phyloP scores from a whole-genome alignment of 2,113 vertebrate species.

The Zapornia atra region DNA sequence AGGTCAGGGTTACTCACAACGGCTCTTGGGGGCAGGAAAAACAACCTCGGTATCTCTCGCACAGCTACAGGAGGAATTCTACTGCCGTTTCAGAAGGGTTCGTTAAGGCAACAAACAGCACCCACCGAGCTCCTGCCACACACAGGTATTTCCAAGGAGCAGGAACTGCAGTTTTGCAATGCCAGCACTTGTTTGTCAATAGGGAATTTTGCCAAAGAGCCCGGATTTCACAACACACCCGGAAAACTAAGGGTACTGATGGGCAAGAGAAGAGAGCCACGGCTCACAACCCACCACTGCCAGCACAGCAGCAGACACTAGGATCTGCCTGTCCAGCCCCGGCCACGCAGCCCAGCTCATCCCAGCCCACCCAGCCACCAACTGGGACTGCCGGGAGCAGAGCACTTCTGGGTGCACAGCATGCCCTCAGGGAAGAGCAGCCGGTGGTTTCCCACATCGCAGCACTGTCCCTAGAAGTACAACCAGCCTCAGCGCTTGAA shows the following conservation, averaged over 20 bases:
- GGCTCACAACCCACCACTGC: neutral
- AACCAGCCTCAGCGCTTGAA: neutral
- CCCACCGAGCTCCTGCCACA: neutral
- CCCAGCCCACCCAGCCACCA: accelerated
- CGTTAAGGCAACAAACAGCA: neutral
- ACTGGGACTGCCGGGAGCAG: neutral
- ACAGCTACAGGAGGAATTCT: neutral
- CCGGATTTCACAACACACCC: neutral
- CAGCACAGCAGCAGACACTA: accelerated
- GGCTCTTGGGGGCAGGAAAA: neutral
- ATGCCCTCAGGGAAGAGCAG: accelerated
- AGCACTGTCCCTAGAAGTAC: accelerated
- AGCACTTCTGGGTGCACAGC: accelerated
- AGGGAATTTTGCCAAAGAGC: neutral
- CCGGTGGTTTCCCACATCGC: neutral
- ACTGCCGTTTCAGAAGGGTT: neutral
- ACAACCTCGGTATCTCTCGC: neutral
- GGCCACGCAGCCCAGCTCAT: neutral
- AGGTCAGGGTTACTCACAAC: neutral
- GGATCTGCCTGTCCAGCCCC: neutral
- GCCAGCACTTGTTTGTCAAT: neutral
- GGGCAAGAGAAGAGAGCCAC: neutral
- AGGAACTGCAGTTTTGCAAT: neutral
- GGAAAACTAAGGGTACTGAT: neutral
- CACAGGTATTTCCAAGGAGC: neutral